Conservation (phyloP, 2,113 vertebrate genomes). For the Tetraodon nigroviridis region DNA sequence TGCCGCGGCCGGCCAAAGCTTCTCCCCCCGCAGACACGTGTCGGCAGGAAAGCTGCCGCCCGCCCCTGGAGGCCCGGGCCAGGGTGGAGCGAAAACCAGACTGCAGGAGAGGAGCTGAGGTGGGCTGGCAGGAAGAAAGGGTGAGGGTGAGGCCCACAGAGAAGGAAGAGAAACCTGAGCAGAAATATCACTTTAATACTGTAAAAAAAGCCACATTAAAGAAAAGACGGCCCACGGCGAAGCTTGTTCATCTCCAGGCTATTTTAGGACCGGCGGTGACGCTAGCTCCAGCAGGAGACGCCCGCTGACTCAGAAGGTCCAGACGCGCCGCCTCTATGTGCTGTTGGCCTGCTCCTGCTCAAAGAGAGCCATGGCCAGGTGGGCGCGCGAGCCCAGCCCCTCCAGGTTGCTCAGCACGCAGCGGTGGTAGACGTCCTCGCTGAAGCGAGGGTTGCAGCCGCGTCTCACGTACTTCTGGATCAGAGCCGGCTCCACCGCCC, state of each 20-base stretch:
- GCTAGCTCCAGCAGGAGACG: slow-evolving; percentile 4
- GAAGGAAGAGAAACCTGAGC: not conserved
- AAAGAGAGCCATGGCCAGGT: slow-evolving; percentile 89
- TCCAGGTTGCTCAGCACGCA: slow-evolving; percentile 93
- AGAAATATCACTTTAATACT: slow-evolving; percentile 47
- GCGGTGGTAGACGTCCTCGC: slow-evolving; percentile 91
- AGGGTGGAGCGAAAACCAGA: slow-evolving; percentile 37
- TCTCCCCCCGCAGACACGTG: slow-evolving; percentile 22
- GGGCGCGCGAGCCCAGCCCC: slow-evolving; percentile 85
- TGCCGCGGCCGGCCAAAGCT: slow-evolving; percentile 18
- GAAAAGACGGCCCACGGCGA: slow-evolving; percentile 46
- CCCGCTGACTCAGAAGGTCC: not conserved
- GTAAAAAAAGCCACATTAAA: slow-evolving; percentile 32
- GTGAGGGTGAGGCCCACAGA: not conserved
- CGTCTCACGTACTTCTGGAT: slow-evolving; percentile 86
- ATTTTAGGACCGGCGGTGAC: too few relatives aligned
- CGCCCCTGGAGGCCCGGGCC: slow-evolving; percentile 44
- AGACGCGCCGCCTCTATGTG: slow-evolving; percentile 69
- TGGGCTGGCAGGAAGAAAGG: slow-evolving; percentile 7
- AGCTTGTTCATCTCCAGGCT: too few relatives aligned
- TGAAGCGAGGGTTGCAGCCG: slow-evolving; percentile 87
- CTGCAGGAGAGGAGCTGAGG: slow-evolving; percentile 39
- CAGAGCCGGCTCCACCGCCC: slow-evolving; percentile 90
- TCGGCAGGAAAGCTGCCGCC: slow-evolving; percentile 18
- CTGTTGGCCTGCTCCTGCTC: slow-evolving; percentile 97